Percentiles rank a stretch among this genome's conserved stretches.
phyloP scores from a whole-genome alignment of 1,140 invertebrate species.

The Meteorus sp. region DNA sequence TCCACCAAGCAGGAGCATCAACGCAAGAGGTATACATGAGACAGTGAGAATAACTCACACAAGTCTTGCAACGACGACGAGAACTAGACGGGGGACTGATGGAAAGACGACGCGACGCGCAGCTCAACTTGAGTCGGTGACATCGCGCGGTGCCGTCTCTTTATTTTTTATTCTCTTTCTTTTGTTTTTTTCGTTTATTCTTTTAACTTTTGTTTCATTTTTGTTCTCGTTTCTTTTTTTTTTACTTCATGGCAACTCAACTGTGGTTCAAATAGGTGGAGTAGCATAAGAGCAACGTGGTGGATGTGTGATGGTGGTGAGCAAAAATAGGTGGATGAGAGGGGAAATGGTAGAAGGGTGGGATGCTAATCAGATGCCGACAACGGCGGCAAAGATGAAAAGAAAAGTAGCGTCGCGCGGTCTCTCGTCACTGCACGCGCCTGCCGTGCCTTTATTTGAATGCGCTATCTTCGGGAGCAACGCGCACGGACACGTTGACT shows the following conservation, averaged over 20 bases:
- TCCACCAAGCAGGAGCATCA: not conserved
- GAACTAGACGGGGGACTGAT: constrained; percentile 36
- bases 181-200: not conserved
- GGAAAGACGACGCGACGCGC: constrained; percentile 41
- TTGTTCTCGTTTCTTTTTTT: constrained; percentile 9
- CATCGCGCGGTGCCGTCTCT: constrained; percentile 29
- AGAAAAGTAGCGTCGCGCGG: constrained; percentile 45
- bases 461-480: constrained; percentile 39
- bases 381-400: constrained; percentile 55
- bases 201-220: constrained; percentile 19
- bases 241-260: no score
- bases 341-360: no score
- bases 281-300: no score
- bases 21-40: no score
- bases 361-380: constrained; percentile 61
- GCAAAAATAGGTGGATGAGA: no score
- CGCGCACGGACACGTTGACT: no score
- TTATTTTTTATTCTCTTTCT: constrained; percentile 23
- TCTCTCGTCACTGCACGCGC: constrained; percentile 49
- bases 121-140: constrained; percentile 46
- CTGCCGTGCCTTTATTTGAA: constrained; percentile 47
- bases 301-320: no score
- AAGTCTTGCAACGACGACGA: constrained; percentile 23
- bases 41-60: constrained; percentile 51
- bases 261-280: no score